Evolutionary conservation across 1,140 invertebrate genomes (phyloP).

Genomic region (Aethina tumida): DNA sequence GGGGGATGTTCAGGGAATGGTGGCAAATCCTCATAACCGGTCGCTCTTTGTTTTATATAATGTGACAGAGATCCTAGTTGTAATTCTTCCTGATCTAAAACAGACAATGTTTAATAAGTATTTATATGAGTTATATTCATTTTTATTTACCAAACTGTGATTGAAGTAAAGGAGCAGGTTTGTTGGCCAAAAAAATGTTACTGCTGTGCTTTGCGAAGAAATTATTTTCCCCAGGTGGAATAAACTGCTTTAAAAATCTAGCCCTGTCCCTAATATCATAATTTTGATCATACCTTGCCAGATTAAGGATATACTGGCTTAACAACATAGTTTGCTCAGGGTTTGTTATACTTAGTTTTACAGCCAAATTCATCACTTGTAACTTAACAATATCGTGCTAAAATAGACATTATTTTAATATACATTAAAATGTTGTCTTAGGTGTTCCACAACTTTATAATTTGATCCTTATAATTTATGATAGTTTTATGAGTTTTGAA

Average conservation of each 20-base stretch:
- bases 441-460: too few species aligned
- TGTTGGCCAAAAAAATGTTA: conserved; percentile 81
- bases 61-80: conserved; percentile 94
- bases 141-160: conserved; percentile 49
- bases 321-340: conserved; percentile 75
- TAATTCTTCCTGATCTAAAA: conserved; percentile 68
- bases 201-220: conserved; percentile 60
- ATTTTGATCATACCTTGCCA: conserved; percentile 96
- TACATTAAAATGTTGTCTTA: too few species aligned
- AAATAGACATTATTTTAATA: too few species aligned
- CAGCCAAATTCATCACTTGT: conserved; percentile 90
- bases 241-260: conserved; percentile 73
- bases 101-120: conserved; percentile 4
- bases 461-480: too few species aligned
- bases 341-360: conserved; percentile 88
- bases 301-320: conserved; percentile 90
- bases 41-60: conserved; percentile 76
- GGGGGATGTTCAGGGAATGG: conserved; percentile 70
- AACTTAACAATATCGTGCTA: conserved; percentile 93
- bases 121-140: not conserved
- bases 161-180: conserved; percentile 72
- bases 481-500: too few species aligned
- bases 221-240: conserved; percentile 54
- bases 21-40: conserved; percentile 83
- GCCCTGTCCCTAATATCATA: conserved; percentile 96